Evolutionary conservation across 2,113 vertebrate genomes (phyloP), one percentile per base, ranked within the genome.

Genomic region (Centropristis striata): DNA sequence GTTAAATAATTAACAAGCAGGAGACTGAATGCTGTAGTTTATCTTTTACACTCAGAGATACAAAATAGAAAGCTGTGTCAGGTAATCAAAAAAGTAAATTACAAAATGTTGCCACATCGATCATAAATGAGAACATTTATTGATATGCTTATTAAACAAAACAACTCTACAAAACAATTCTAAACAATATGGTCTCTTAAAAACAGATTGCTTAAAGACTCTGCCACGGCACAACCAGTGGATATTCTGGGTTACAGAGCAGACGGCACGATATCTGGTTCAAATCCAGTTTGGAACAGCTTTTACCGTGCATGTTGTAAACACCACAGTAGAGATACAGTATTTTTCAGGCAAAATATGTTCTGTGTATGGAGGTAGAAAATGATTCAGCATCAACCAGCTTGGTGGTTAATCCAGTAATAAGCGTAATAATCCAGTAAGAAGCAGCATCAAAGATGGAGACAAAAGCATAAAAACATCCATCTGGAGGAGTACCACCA

Each of bases 371-470:
- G 20, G 4, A 18, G 1, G 25, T 15, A 39, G 42, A 49, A 49
- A 49, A 13, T 20, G 44, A 59, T 9, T 3, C 28, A 32, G 49
- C 13, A 12, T 36, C 44, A 14, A 47, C 27, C 69, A 59, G 20
- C 14, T 37, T 20, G 54, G 20, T 71, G 42, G 20, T 37, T 72
- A 72, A 60, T 60, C 58, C 69, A 59, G 28, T 25, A 49, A 71
- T 23, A 49, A 51, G 70, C 32, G 7, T 51, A 50, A 41, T 41
- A 61, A 73, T 63, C 42, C 46, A 51, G 58, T 42, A 10, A 41
- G 36, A 51, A 41, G 46, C 44, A 3, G 42, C 28, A 41, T 60
- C 11, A 37, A 50, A 23, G 54, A 70, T 44, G 67, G 37, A 55
- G 25, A 59, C 27, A 58, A 36, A 58, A 50, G 57, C 70, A 41